Evolutionary conservation across 2,888 invertebrate genomes (phyloP).

Genomic region (Crioceris asparagi): DNA sequence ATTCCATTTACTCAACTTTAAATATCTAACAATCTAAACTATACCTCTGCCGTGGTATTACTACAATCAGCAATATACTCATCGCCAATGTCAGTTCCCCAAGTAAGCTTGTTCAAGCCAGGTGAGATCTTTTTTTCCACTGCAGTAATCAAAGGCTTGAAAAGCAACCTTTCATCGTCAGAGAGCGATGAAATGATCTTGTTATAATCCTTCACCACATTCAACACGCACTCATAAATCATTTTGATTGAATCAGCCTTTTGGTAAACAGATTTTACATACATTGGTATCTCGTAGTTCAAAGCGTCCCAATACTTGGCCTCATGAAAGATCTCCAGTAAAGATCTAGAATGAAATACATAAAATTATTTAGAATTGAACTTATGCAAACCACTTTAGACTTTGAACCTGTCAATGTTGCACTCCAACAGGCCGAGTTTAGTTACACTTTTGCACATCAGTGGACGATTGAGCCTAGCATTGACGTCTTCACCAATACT

Average conservation of each 20-base stretch:
- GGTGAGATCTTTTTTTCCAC: conserved; percentile 60
- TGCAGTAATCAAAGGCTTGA: conserved; percentile 57
- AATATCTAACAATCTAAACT: conserved; percentile 10
- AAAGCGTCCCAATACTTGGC: conserved; percentile 63
- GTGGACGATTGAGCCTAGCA: conserved; percentile 52
- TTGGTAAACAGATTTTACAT: conserved; percentile 52
- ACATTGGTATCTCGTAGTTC: conserved; percentile 56
- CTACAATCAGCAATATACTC: conserved; percentile 62
- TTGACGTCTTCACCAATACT: conserved; percentile 50
- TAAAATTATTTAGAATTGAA: neutral
- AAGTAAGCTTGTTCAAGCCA: conserved; percentile 59
- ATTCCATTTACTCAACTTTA: neutral
- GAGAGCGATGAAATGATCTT: conserved; percentile 66
- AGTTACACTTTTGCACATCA: conserved; percentile 57
- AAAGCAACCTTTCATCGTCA: conserved; percentile 63
- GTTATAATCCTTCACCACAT: conserved; percentile 66
- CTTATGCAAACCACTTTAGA: neutral
- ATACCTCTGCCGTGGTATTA: conserved; percentile 52
- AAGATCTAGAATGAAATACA: conserved; percentile 37
- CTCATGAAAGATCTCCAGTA: conserved; percentile 61
- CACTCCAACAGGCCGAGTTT: conserved; percentile 61
- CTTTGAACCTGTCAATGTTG: conserved; percentile 61
- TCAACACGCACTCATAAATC: conserved; percentile 59
- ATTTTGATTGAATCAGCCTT: conserved; percentile 49
- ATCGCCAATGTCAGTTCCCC: conserved; percentile 63